These are phyloP conservation scores for Triplophysa yarkandensis DNA, from an alignment of 2,797 vertebrate species.

Conservation along the genomic window DNA sequence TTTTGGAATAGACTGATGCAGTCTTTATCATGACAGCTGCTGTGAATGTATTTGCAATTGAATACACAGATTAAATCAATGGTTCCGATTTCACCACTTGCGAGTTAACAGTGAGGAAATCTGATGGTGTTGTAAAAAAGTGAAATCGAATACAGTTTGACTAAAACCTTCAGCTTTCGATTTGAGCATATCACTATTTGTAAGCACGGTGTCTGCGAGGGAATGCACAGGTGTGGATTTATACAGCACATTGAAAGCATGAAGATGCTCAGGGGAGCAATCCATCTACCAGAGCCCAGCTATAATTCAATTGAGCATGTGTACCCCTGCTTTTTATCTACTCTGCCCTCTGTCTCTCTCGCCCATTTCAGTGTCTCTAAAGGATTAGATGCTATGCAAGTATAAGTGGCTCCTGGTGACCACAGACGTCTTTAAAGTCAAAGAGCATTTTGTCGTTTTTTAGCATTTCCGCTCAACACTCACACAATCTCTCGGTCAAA, in stretches of 20 bases:
- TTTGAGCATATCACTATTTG: constrained; percentile 24
- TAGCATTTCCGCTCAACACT: constrained; percentile 5
- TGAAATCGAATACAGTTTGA: not conserved
- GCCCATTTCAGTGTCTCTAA: constrained; percentile 57
- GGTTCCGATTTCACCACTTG: not conserved
- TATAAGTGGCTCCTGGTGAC: constrained; percentile 56
- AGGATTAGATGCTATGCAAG: constrained; percentile 62
- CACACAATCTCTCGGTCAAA: constrained; percentile 13
- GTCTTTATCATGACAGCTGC: constrained; percentile 20
- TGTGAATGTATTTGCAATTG: constrained; percentile 18
- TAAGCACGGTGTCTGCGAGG: constrained; percentile 28
- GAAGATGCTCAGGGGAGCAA: constrained; percentile 26
- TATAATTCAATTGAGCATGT: constrained; percentile 42
- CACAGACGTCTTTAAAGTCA: constrained; percentile 59
- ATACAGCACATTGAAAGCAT: constrained; percentile 24
- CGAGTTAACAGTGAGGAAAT: not conserved
- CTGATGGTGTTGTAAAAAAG: not conserved
- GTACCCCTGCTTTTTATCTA: constrained; percentile 39
- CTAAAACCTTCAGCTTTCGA: not conserved
- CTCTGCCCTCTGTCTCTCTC: constrained; percentile 59
- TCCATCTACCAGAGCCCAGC: constrained; percentile 22
- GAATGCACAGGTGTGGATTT: constrained; percentile 47
- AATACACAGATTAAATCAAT: constrained; percentile 12
- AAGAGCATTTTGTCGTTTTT: constrained; percentile 53
- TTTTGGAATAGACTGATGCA: not conserved